phyloP scores from a whole-genome alignment of 2,113 vertebrate genomes.

The Carassius carassius region DNA sequence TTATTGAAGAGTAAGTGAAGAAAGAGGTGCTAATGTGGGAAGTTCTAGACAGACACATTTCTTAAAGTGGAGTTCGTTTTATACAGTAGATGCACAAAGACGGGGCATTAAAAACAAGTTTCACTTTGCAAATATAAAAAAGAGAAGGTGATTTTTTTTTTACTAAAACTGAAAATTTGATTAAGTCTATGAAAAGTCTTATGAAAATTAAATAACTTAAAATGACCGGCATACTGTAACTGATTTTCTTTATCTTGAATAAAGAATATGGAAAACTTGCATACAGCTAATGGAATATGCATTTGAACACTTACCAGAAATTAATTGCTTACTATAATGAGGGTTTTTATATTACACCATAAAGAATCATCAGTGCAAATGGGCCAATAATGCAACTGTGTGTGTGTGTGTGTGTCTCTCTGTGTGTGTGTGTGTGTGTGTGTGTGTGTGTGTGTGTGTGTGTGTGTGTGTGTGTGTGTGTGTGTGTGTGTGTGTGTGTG shows the following conservation, averaged over 20 bases:
- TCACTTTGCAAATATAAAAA: too few species aligned
- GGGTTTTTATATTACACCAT: slow-evolving; percentile 4
- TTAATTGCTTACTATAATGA: slow-evolving; percentile 13
- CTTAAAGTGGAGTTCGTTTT: neutral
- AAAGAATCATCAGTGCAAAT: slow-evolving; percentile 14
- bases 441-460: neutral
- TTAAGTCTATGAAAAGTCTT: too few species aligned
- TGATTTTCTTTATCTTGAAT: neutral
- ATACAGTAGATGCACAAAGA: neutral
- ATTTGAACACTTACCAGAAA: slow-evolving; percentile 23
- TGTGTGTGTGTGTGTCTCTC: neutral
- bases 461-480: neutral
- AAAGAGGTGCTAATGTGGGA: neutral
- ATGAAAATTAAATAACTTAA: too few species aligned
- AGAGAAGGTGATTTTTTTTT: too few species aligned
- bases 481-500: neutral
- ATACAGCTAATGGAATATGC: slow-evolving; percentile 18
- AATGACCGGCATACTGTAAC: neutral
- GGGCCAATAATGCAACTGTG: neutral
- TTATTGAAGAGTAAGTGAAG: neutral
- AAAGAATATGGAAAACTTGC: neutral
- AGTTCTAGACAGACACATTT: neutral
- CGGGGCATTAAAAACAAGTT: too few species aligned
- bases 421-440: neutral
- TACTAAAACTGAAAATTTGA: too few species aligned